phyloP scores from a whole-genome alignment of 2,113 vertebrate species.

The Agapornis roseicollis region DNA sequence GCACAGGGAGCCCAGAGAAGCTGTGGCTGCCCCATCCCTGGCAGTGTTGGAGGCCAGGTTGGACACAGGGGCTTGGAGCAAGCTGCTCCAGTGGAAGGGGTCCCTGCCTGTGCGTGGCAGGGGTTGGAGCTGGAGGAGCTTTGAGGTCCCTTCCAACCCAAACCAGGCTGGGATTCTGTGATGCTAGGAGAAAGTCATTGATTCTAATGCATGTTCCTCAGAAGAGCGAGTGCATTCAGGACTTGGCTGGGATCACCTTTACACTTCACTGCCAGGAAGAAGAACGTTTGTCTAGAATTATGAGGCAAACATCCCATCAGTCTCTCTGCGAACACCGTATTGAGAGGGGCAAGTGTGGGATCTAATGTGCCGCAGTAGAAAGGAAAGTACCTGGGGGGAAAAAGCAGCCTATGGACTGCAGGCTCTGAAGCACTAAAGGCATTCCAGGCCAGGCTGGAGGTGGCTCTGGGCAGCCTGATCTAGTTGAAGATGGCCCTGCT shows the following conservation, averaged over 20 bases:
- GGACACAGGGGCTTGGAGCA: too few species aligned
- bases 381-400: neutral
- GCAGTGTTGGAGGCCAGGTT: too few species aligned
- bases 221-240: neutral
- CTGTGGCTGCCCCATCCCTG: too few species aligned
- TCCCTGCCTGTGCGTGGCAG: rapidly evolving
- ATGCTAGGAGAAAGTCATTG: neutral
- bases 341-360: rapidly evolving
- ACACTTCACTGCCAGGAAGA: neutral
- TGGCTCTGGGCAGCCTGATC: neutral
- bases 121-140: neutral
- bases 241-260: neutral
- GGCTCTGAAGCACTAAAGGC: neutral
- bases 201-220: neutral
- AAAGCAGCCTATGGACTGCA: neutral
- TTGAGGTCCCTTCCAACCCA: neutral
- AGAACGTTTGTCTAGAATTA: neutral
- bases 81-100: too few species aligned
- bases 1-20: too few species aligned
- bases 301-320: neutral
- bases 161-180: neutral
- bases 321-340: neutral
- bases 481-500: rapidly evolving
- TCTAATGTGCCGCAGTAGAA: neutral
- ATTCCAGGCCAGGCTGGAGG: neutral